A percentile compares a stretch with the other conserved stretches of the same genome.
phyloP scores from a whole-genome alignment of 2,888 invertebrate species.

The Capitulum mitella region DNA sequence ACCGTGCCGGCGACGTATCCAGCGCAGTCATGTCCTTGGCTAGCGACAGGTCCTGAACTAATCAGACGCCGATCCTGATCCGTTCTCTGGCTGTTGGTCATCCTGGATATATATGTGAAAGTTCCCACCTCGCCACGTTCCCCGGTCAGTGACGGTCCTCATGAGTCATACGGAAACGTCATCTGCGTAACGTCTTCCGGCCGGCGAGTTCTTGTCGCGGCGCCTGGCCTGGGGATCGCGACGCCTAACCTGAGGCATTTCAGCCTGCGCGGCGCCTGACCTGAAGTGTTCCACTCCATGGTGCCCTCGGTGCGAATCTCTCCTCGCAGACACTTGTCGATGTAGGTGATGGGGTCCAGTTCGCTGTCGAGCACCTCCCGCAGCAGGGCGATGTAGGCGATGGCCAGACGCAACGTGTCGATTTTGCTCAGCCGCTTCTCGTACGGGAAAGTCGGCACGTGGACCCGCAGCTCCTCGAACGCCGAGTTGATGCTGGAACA shows the following conservation, averaged over 20 bases:
- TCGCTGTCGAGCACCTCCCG: slow-evolving; percentile 74
- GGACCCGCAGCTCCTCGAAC: slow-evolving; percentile 93
- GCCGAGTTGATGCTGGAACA: slow-evolving; percentile 90
- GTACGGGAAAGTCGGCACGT: slow-evolving; percentile 98
- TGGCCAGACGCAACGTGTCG: slow-evolving; percentile 91
- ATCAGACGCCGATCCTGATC: too few relatives aligned
- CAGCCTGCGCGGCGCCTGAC: too few relatives aligned
- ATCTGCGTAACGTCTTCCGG: too few relatives aligned
- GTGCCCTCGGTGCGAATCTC: slow-evolving; percentile 75
- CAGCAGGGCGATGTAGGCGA: slow-evolving; percentile 92
- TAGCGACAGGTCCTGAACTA: too few relatives aligned
- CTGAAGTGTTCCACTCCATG: slow-evolving; percentile 94
- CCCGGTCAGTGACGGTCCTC: background rate
- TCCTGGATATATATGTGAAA: too few relatives aligned
- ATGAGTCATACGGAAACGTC: background rate
- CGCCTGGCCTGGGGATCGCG: background rate
- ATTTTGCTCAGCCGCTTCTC: slow-evolving; percentile 98
- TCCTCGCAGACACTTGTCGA: slow-evolving; percentile 82
- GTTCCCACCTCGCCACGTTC: background rate
- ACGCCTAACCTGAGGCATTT: too few relatives aligned
- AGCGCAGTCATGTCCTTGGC: too few relatives aligned
- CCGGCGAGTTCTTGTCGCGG: background rate
- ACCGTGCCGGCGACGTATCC: too few relatives aligned
- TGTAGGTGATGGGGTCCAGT: slow-evolving; percentile 85
- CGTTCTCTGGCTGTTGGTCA: too few relatives aligned